Base-by-base conservation (phyloP, 1,140 invertebrate species). In the Pseudomyrmex sp. region DNA sequence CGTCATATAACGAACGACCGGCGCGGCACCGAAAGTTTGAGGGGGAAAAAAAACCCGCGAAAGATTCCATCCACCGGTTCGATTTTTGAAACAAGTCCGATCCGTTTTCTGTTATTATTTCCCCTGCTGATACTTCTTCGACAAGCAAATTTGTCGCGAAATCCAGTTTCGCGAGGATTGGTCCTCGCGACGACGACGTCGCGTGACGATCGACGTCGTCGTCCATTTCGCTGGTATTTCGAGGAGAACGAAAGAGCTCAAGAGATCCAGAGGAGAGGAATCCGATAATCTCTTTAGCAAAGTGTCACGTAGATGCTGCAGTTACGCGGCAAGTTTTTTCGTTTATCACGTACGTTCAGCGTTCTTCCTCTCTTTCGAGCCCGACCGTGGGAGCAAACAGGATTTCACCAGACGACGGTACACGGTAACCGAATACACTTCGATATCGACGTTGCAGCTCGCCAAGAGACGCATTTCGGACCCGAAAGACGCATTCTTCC, bases 301-400 rank as follows among this genome's bases (percentile, higher is more conserved):
- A 79, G 87, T 89, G 88, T 88, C 88, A 89, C 88, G 88, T 87
- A 87, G 85, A 69, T 87, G 87, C 83, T 77, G 82, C 82, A 88
- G 84, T 80, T 83, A 88, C 85, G 79, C 70, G 58, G 87, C 88
- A 85, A 87, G 87, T 90, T 90, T 90, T 90, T 90, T 87, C 85
- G 85, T 88, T 86, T 90, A 89, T 89, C 88, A 87, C 69, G 76
- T 87, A 89, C 85, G 87, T 90, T 83, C 77, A 76, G 61, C 48
- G 84, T 74, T 68, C 73, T 44, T 58, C 48, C 66, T 80, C 72
- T 54, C 77, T 54, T 85, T 74, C 70, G 2, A 61, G 80, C 75
- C 62, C 65, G 73, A 88, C 85, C 88, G 87, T 90, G 88, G 87
- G 88, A 90, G 89, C 88, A 90, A 90, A 90, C 88, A 89, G 83